These are phyloP conservation scores for Drosophila watanabei DNA, from an alignment of 1,140 invertebrate species.

Conservation along the genomic window DNA sequence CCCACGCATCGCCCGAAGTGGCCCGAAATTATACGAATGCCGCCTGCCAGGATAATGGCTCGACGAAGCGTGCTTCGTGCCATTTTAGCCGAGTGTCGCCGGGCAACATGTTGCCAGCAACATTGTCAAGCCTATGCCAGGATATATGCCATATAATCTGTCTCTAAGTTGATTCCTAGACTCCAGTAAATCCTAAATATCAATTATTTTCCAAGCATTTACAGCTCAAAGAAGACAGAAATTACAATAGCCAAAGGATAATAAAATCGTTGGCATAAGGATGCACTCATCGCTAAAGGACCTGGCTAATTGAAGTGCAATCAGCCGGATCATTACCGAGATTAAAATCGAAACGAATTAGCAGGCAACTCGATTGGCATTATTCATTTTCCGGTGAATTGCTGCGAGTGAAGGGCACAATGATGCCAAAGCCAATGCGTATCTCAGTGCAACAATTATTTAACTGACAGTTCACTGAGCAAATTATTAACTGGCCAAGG, in stretches of 20 bases:
- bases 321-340: slow-evolving; percentile 13
- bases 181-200: too few relatives aligned
- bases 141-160: not conserved
- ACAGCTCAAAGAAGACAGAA: not conserved
- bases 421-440: not conserved
- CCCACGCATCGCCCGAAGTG: slow-evolving; percentile 9
- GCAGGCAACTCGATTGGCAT: slow-evolving; percentile 7
- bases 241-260: not conserved
- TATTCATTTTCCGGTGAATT: not conserved
- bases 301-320: slow-evolving; percentile 5
- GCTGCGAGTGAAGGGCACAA: not conserved
- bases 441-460: not conserved
- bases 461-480: slow-evolving; percentile 4
- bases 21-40: slow-evolving; percentile 22
- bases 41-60: slow-evolving; percentile 6
- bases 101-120: slow-evolving; percentile 55
- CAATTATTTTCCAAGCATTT: too few relatives aligned
- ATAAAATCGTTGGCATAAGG: not conserved
- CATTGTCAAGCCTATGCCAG: not conserved
- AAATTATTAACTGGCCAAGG: not conserved
- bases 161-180: not conserved
- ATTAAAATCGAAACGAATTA: slow-evolving; percentile 14
- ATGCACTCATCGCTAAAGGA: not conserved
- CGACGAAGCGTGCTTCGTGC: not conserved
- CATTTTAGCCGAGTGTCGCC: not conserved